Percentiles rank a stretch among this genome's conserved stretches.
Evolutionary conservation across 2,113 vertebrate species (phyloP).

Genomic region (Pelvicachromis taeniatus): DNA sequence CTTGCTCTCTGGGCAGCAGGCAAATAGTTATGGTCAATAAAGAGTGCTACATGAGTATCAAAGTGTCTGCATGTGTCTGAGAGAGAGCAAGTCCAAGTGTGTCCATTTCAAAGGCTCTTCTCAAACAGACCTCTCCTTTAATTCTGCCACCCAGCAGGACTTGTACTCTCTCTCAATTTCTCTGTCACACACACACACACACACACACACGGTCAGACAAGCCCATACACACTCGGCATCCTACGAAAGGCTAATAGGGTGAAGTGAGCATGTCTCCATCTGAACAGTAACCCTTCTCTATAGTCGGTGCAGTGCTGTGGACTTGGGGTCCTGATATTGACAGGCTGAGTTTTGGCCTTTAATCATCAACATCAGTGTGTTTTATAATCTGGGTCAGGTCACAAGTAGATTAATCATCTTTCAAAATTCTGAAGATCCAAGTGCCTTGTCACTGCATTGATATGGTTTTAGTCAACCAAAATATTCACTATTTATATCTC

Average conservation of each 20-base stretch:
- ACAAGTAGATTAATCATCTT: constrained; percentile 37
- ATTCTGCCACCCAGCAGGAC: constrained; percentile 52
- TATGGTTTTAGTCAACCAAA: neutral
- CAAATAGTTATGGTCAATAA: constrained; percentile 44
- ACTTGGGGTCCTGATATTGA: constrained; percentile 4
- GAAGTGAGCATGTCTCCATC: constrained; percentile 45
- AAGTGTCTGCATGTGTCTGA: constrained; percentile 21
- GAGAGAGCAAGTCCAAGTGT: constrained; percentile 41
- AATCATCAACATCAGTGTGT: constrained; percentile 38
- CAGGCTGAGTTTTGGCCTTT: constrained; percentile 39
- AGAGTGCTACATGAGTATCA: neutral
- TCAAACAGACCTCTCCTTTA: constrained; percentile 59
- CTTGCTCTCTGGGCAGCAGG: neutral
- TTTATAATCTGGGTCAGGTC: constrained; percentile 52
- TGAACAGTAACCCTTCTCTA: constrained; percentile 55
- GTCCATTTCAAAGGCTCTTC: constrained; percentile 58
- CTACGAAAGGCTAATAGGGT: constrained; percentile 46
- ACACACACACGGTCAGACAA: neutral
- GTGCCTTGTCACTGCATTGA: neutral
- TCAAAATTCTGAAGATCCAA: neutral
- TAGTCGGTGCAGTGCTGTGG: neutral
- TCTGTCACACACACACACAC: neutral
- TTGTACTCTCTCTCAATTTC: neutral
- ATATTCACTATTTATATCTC: no score
- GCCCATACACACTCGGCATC: neutral